phyloP scores from a whole-genome alignment of 2,888 invertebrate species.

The Melieria crassipennis region DNA sequence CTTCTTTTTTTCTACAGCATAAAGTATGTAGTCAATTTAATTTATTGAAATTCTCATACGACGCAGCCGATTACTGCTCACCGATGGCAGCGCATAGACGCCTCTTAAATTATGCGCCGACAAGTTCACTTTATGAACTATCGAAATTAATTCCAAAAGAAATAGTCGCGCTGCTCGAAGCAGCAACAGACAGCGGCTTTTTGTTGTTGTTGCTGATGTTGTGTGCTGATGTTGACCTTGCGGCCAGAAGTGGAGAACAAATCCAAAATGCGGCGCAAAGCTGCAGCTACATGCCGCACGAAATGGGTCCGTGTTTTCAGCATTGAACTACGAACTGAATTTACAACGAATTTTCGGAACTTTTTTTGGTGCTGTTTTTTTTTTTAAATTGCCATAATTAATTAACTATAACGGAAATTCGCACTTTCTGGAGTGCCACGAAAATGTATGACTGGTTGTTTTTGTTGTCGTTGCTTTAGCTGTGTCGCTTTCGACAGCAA shows the following conservation, averaged over 20 bases:
- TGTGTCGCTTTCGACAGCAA: neutral
- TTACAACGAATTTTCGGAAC: too few species aligned
- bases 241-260: too few species aligned
- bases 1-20: too few species aligned
- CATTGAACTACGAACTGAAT: too few species aligned
- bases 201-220: neutral
- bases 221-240: neutral
- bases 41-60: slow-evolving; percentile 6
- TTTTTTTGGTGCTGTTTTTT: too few species aligned
- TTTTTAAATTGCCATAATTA: neutral
- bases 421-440: slow-evolving; percentile 1
- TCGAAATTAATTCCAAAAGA: slow-evolving; percentile 11
- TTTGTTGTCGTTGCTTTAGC: neutral
- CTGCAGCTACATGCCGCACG: too few species aligned
- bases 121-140: neutral
- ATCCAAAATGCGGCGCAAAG: too few species aligned
- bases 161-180: neutral
- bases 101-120: neutral
- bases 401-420: slow-evolving; percentile 20
- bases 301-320: too few species aligned
- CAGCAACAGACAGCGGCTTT: too few species aligned
- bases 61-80: too few species aligned
- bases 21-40: slow-evolving; percentile 6
- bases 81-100: too few species aligned
- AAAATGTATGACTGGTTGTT: too few species aligned